A percentile compares a stretch with the other conserved stretches of the same genome.
These are phyloP conservation scores for Vulpes vulpes DNA, from an alignment of 2,113 vertebrate genomes.

Conservation along the genomic window DNA sequence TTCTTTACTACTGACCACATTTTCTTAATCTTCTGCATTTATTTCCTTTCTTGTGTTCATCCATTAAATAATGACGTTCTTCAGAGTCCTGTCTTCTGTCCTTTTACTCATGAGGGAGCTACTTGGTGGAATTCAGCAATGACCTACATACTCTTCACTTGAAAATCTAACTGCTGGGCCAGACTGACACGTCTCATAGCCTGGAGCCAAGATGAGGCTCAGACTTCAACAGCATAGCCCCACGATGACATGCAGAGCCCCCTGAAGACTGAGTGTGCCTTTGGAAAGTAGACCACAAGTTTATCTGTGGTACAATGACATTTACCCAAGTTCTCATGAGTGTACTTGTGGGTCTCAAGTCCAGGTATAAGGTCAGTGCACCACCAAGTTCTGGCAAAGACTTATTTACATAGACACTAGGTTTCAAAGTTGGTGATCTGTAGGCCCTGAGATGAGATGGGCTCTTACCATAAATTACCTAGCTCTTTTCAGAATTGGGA, in stretches of 20 bases:
- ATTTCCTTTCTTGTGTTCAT: conserved; percentile 20
- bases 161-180: neutral
- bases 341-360: neutral
- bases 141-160: neutral
- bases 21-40: neutral
- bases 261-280: neutral
- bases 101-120: neutral
- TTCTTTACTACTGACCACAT: neutral
- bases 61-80: neutral
- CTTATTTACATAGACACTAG: neutral
- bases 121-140: neutral
- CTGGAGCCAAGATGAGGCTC: neutral
- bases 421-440: neutral
- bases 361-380: neutral
- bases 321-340: neutral
- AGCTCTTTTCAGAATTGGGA: neutral
- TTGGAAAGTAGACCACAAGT: neutral
- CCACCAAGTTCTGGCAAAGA: neutral
- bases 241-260: too few relatives aligned
- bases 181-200: neutral
- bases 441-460: neutral
- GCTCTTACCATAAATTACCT: neutral
- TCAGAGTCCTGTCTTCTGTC: neutral
- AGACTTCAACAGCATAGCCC: neutral
- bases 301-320: neutral